Percentiles rank a stretch among this genome's conserved stretches.
Conservation (phyloP, 2,888 invertebrate species). For the Caenorhabditis virilis region DNA sequence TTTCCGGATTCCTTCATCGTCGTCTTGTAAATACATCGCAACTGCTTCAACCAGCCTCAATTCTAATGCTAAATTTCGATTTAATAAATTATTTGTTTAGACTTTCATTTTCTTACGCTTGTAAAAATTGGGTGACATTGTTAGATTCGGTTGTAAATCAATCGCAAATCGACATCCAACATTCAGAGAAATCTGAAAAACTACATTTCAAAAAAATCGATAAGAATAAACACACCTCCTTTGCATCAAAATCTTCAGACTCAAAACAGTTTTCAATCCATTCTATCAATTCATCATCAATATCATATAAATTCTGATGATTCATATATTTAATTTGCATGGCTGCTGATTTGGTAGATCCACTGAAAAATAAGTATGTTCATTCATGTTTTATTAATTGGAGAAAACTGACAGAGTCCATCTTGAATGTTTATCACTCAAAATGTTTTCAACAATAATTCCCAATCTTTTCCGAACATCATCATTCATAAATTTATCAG, state of each 20-base stretch:
- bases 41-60: conserved; percentile 22
- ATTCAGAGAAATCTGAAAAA: conserved; percentile 17
- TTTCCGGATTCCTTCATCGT: conserved; percentile 25
- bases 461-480: conserved; percentile 1
- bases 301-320: not conserved
- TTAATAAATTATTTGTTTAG: no score
- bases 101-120: no score
- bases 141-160: conserved; percentile 2
- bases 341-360: conserved; percentile 22
- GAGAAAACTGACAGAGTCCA: conserved; percentile 29
- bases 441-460: conserved; percentile 2
- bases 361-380: not conserved
- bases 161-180: conserved; percentile 10
- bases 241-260: conserved; percentile 25
- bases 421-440: conserved; percentile 5
- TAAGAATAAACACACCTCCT: conserved; percentile 5
- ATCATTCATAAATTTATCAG: conserved; percentile 11
- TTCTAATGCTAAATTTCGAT: not conserved
- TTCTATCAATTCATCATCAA: conserved; percentile 6
- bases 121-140: not conserved
- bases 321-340: conserved; percentile 10
- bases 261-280: conserved; percentile 28
- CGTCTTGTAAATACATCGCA: conserved; percentile 29
- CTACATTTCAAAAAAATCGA: not conserved
- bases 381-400: not conserved